Evolutionary conservation across 2,113 vertebrate species (phyloP).

Genomic region (Rhizomys pruinosus): DNA sequence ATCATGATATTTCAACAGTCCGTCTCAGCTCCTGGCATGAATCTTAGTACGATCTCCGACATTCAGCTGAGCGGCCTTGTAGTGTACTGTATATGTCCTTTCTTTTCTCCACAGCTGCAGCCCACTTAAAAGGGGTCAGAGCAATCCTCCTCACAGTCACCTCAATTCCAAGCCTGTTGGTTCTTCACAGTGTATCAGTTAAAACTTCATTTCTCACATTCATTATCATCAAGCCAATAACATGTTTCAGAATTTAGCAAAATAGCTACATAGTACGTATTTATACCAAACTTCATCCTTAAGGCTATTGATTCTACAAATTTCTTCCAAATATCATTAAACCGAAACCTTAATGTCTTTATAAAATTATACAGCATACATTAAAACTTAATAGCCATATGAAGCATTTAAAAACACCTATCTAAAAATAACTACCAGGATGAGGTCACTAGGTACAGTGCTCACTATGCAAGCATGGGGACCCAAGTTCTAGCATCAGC

Average conservation of each 20-base stretch:
- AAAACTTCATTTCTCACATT: neutral
- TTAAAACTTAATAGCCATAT: conserved; percentile 12
- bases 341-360: conserved; percentile 17
- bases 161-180: conserved; percentile 5
- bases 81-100: neutral
- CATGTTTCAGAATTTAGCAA: conserved; percentile 35
- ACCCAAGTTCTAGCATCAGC: neutral
- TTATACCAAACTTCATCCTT: conserved; percentile 27
- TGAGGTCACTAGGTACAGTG: neutral
- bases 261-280: neutral
- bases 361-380: conserved; percentile 4
- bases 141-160: neutral
- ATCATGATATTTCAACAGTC: neutral
- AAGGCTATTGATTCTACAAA: conserved; percentile 13
- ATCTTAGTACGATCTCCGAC: neutral
- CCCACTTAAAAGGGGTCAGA: conserved; percentile 17
- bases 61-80: neutral
- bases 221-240: neutral
- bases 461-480: neutral
- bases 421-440: neutral
- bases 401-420: neutral
- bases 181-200: neutral
- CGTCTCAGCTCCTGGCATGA: conserved; percentile 5
- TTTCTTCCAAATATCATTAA: conserved; percentile 43
- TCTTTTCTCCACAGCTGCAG: neutral